Base-by-base conservation (phyloP, 2,888 invertebrate genomes). In the Hoplodrina blanda region DNA sequence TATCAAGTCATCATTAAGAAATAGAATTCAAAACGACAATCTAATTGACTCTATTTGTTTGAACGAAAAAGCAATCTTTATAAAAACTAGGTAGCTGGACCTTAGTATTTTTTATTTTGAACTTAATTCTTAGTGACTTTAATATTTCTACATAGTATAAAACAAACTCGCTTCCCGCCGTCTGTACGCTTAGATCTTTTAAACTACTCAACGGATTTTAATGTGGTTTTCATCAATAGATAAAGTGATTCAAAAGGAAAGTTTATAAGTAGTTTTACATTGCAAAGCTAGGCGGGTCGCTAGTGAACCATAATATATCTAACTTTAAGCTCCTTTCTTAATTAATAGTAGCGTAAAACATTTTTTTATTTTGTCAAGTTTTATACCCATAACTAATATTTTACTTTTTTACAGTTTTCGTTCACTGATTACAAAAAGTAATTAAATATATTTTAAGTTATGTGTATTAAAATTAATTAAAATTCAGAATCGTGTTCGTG, bases 401-500 rank as follows among this genome's bases (percentile, higher is more conserved):
- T 33, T 6, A 33, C 8, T n/a, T 50, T 50, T n/a, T 50, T 50
- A 20, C 44, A 17, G 15, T 46, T 15, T 69, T 44, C n/a, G 46
- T 56, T 65, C 10, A 52, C 44, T 56, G 71, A 59, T 70, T 66
- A 68, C 54, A 62, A 17, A 50, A 57, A 50, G 57, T 64, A 62
- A 69, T 75, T 62, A 78, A 54, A 68, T 46, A 59, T 65, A 61
- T 61, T 78, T 65, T 65, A 70, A 60, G 56, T n/a, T 46, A n/a
- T n/a, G n/a, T n/a, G n/a, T n/a, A 56, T 66, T 52, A 57, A 60
- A 71, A 64, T 61, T 64, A 62, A 69, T 70, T 69, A 61, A 73
- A 76, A 75, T 79, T 66, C 78, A 67, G 75, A 71, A 60, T 73
- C 75, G 65, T 72, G 74, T 80, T 82, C 73, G 80, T 82, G 80